Evolutionary conservation across 2,113 vertebrate genomes (phyloP), one percentile per base, ranked within the genome.

Genomic region (Nanorana parkeri): DNA sequence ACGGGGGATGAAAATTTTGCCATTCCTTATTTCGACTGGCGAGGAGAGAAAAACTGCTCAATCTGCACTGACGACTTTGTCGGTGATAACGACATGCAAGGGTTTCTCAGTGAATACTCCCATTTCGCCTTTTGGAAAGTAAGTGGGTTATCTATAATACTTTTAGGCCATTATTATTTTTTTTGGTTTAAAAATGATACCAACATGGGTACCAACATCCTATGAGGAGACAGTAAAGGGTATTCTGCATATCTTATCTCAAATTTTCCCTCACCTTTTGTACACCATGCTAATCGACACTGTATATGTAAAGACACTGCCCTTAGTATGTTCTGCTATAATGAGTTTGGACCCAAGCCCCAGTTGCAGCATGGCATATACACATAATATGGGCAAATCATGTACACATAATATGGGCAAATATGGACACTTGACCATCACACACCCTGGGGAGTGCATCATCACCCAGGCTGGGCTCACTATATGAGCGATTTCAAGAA

Each of bases 1-100:
- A 87, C 85, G 2, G 75, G 84, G 15, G 84, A 86, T 32, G 77
- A 86, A 66, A 67, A 78, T 60, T 88, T 87, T 32, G 85, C 68
- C 21, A 66, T 88, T 15, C 86, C 86, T 55, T 86, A 86, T 24
- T 86, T 81, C 64, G 83, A 87, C 75, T 87, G 86, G 87, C 69
- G 85, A 66, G 79, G 83, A 51, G 77, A 76, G 15, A 10, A 80
- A 24, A 78, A 84, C 73, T 88, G 85, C 24, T 84, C 85, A 58
- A 86, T 87, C 84, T 87, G 87, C 61, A 85, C 65, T 67, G 80
- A 84, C 24, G 1, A 84, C 17, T 83, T 84, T 17, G 19, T 86
- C 24, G 86, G 87, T 3, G 78, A 32, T n/a, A 78, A 58, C 17
- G 60, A 82, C 21, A 52, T 2, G 36, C 66, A 71, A 13, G 87